A percentile compares a stretch with the other conserved stretches of the same genome.
phyloP scores from a whole-genome alignment of 2,113 vertebrate species.

The Pheucticus melanocephalus region DNA sequence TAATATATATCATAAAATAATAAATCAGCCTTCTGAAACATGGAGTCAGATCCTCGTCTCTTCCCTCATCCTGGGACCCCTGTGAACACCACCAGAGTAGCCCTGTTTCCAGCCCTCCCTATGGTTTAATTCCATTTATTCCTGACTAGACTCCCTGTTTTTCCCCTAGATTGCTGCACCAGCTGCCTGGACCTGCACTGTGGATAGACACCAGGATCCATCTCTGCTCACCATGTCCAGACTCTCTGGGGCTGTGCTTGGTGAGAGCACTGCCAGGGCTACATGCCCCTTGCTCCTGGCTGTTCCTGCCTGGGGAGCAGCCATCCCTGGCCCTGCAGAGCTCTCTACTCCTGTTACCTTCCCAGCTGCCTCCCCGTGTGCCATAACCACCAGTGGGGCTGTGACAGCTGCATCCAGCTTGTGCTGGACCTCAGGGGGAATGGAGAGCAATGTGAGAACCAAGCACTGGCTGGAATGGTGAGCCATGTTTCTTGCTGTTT shows the following conservation, averaged over 20 bases:
- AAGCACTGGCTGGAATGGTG: neutral
- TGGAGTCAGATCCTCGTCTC: no score
- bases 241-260: neutral
- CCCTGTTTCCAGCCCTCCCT: neutral
- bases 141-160: neutral
- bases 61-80: no score
- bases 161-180: neutral
- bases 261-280: neutral
- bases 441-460: neutral
- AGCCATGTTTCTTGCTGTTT: neutral
- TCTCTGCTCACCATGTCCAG: neutral
- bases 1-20: no score
- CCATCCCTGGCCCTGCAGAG: neutral
- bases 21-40: no score
- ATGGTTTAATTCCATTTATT: neutral
- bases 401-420: neutral
- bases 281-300: neutral
- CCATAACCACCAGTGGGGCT: neutral
- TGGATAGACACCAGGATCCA: rapidly evolving
- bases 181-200: neutral
- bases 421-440: neutral
- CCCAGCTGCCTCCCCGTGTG: neutral
- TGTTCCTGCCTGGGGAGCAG: neutral
- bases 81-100: no score
- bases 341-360: neutral